phyloP scores from a whole-genome alignment of 2,797 vertebrate species.

The Meriones psammophilus region DNA sequence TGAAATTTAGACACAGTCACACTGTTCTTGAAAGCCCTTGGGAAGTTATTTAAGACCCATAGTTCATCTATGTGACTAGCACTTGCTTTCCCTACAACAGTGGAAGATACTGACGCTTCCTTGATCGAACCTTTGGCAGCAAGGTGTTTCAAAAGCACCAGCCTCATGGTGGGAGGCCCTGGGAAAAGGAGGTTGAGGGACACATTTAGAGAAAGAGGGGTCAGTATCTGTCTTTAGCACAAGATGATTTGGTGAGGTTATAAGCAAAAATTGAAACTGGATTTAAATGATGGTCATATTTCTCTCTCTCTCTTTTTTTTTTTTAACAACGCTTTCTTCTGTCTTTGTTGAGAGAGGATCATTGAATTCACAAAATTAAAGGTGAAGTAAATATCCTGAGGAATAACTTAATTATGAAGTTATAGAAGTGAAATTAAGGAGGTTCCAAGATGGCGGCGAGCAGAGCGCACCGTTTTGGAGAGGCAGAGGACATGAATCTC shows the following conservation, averaged over 20 bases:
- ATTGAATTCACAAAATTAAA: constrained; percentile 24
- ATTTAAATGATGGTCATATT: background rate
- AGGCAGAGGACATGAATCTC: too few species aligned
- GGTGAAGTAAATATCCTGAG: background rate
- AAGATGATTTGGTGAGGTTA: background rate
- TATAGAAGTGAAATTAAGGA: background rate
- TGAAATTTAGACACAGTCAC: constrained; percentile 28
- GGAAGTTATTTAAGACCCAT: background rate
- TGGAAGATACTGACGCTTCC: background rate
- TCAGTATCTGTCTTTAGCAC: background rate
- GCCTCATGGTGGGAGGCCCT: background rate
- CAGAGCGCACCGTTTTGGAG: too few species aligned
- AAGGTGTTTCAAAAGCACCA: background rate
- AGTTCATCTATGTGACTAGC: background rate
- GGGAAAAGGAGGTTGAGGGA: background rate
- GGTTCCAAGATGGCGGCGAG: too few species aligned
- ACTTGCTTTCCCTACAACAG: background rate
- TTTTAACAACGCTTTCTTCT: background rate
- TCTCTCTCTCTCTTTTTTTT: background rate
- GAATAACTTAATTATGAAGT: constrained; percentile 9
- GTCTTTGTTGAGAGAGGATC: background rate
- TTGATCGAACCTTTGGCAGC: background rate
- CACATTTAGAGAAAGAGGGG: background rate
- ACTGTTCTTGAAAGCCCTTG: constrained; percentile 6
- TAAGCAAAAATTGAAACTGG: background rate